A percentile compares a stretch with the other conserved stretches of the same genome.
Evolutionary conservation across 2,888 invertebrate species (phyloP).

Genomic region (Caenorhabditis imperialis): DNA sequence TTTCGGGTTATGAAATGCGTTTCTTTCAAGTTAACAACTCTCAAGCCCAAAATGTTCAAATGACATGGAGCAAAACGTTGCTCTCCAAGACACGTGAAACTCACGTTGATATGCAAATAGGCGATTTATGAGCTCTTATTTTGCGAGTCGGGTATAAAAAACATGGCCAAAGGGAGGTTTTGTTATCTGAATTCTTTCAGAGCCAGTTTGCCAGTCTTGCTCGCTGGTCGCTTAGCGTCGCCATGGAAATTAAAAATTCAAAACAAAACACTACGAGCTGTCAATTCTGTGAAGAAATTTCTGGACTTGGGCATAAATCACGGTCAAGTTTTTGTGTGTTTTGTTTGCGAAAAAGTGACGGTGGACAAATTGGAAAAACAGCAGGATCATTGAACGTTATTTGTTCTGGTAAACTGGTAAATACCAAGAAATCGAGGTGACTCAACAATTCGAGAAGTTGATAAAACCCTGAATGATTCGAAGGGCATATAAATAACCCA

Average conservation of each 20-base stretch:
- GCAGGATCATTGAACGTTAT: constrained; percentile 11
- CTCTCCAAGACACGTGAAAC: constrained; percentile 17
- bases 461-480: no score
- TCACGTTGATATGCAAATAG: constrained; percentile 19
- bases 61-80: not conserved
- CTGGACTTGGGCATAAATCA: constrained; percentile 46
- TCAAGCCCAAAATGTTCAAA: no score
- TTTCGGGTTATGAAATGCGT: no score
- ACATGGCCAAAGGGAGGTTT: not conserved
- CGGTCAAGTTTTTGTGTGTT: constrained; percentile 23
- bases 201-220: constrained; percentile 4
- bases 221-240: not conserved
- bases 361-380: constrained; percentile 22
- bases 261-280: no score
- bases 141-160: no score
- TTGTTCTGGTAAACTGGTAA: constrained; percentile 25
- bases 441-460: no score
- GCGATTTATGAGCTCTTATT: constrained; percentile 7
- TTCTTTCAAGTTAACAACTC: no score
- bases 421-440: not conserved
- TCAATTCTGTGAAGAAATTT: no score
- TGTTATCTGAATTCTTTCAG: constrained; percentile 2
- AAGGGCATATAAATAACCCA: no score
- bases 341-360: constrained; percentile 16
- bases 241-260: constrained; percentile 11